These are phyloP conservation scores for Plectropomus leopardus DNA, from an alignment of 2,113 vertebrate species.

Conservation along the genomic window DNA sequence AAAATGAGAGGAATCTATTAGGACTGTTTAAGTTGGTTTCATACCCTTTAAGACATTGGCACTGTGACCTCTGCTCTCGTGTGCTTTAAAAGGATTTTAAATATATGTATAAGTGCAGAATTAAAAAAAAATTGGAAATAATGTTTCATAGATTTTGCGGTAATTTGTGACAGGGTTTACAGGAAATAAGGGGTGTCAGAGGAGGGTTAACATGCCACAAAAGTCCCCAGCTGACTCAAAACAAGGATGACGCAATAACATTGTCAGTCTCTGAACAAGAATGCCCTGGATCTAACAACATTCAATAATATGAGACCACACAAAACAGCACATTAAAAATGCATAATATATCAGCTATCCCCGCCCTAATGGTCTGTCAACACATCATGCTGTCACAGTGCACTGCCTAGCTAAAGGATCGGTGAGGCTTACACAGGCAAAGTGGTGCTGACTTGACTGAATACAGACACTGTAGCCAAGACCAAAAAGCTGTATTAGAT, in stretches of 20 bases:
- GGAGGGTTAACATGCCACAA: background rate
- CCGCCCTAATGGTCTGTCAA: background rate
- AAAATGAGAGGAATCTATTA: constrained; percentile 54
- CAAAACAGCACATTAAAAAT: constrained; percentile 2
- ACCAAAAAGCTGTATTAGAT: background rate
- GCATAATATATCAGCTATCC: background rate
- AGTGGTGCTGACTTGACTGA: background rate
- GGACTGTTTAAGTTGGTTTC: constrained; percentile 42
- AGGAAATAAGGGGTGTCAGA: background rate
- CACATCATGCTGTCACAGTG: background rate
- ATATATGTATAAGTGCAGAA: background rate
- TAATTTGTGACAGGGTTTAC: background rate
- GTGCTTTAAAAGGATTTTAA: constrained; percentile 1
- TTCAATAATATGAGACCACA: background rate
- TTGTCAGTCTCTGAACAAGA: background rate
- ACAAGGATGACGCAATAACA: background rate
- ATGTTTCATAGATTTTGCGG: background rate
- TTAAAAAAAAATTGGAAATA: background rate
- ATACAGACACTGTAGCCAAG: background rate
- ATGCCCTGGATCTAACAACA: background rate
- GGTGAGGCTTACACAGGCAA: background rate
- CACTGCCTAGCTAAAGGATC: too few species aligned
- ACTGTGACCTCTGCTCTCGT: constrained; percentile 30
- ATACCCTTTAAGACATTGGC: constrained; percentile 24
- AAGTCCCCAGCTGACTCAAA: background rate